These are phyloP conservation scores for Trachelipus rathkii DNA, from an alignment of 1,140 invertebrate species.

Conservation along the genomic window DNA sequence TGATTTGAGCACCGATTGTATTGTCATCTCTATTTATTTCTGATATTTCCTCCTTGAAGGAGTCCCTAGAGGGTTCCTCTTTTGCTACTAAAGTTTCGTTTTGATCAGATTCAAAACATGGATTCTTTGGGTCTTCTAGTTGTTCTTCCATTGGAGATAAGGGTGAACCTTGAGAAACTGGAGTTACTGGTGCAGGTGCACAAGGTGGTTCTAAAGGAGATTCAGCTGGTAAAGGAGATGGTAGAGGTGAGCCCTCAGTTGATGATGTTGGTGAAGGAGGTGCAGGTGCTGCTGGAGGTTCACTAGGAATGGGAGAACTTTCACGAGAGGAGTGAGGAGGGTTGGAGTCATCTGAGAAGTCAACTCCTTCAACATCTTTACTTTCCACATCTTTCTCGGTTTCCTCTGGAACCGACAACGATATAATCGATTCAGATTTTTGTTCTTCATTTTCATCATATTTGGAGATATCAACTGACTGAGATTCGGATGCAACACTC, in stretches of 20 bases:
- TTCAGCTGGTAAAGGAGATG: conserved; percentile 31
- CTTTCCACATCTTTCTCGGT: background rate
- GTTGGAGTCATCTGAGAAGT: conserved; percentile 28
- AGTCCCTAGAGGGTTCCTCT: too few relatives aligned
- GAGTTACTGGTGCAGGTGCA: conserved; percentile 41
- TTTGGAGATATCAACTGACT: background rate
- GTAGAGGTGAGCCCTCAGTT: background rate
- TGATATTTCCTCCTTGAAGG: too few relatives aligned
- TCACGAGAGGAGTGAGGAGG: conserved; percentile 22
- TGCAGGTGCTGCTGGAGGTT: conserved; percentile 10
- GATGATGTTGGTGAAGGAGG: conserved; percentile 1
- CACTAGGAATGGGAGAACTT: conserved; percentile 27
- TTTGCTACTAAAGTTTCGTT: too few relatives aligned
- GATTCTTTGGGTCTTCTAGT: background rate
- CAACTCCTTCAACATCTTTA: conserved; percentile 19
- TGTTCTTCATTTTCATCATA: background rate
- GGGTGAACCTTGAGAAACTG: conserved; percentile 36
- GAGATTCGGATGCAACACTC: too few relatives aligned
- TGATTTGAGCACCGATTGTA: too few relatives aligned
- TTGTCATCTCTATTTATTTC: too few relatives aligned
- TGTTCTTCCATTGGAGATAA: conserved; percentile 20
- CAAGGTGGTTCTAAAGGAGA: conserved; percentile 42
- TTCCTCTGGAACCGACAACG: background rate
- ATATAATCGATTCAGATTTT: background rate
- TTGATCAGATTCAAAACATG: background rate